phyloP scores from a whole-genome alignment of 1,140 invertebrate species.

The Euglossa dilemma region DNA sequence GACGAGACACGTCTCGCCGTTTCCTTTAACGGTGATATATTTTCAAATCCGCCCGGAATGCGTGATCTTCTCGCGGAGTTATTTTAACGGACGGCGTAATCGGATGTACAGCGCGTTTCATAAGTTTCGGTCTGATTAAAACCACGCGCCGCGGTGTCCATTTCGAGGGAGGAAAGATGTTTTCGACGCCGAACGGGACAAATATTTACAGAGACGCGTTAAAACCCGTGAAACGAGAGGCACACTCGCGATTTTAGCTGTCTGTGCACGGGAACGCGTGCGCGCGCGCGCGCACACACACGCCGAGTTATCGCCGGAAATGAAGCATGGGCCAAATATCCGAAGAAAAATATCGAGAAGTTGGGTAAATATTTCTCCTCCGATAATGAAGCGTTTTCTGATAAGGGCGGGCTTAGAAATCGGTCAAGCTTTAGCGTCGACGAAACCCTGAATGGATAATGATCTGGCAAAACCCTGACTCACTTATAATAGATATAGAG shows the following conservation, averaged over 20 bases:
- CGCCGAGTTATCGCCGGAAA: conserved; percentile 51
- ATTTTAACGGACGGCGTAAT: background rate
- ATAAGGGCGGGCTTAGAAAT: background rate
- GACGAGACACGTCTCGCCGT: background rate
- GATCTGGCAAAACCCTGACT: background rate
- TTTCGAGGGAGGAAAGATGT: too few species aligned
- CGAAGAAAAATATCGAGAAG: conserved; percentile 3
- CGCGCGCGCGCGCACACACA: too few species aligned
- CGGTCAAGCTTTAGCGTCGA: background rate
- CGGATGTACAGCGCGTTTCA: background rate
- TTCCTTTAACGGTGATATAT: background rate
- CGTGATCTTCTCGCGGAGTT: too few species aligned
- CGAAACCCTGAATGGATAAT: background rate
- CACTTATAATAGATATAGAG: too few species aligned
- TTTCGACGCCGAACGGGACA: background rate
- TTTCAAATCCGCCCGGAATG: too few species aligned
- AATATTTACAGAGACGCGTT: background rate
- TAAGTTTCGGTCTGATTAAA: too few species aligned
- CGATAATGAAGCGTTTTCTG: conserved; percentile 28
- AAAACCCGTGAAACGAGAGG: background rate
- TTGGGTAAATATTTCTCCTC: conserved; percentile 24
- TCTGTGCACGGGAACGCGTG: background rate
- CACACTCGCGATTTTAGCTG: background rate
- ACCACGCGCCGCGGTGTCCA: too few species aligned
- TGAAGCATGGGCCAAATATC: conserved; percentile 40